phyloP scores from a whole-genome alignment of 2,888 invertebrate species.

The Drosophila testacea region DNA sequence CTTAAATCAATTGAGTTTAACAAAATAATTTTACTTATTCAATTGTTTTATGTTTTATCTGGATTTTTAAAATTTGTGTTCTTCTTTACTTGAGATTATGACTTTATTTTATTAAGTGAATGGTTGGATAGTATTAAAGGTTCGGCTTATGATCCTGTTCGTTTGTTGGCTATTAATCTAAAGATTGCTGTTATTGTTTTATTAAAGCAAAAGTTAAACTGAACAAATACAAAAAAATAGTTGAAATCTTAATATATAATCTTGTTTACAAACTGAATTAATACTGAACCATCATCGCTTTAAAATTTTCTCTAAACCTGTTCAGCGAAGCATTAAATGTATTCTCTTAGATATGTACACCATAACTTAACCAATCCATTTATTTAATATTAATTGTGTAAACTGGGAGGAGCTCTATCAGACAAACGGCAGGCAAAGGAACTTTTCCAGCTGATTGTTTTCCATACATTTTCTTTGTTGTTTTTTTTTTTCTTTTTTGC shows the following conservation, averaged over 20 bases:
- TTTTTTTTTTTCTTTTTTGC: conserved; percentile 15
- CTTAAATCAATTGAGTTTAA: no score
- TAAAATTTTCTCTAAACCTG: neutral
- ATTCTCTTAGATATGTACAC: neutral
- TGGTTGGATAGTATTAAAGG: no score
- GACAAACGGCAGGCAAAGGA: conserved; percentile 9
- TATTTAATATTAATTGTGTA: conserved; percentile 9
- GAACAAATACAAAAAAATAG: no score
- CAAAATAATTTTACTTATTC: no score
- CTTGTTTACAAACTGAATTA: neutral
- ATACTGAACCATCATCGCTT: neutral
- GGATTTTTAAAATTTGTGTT: no score
- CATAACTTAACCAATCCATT: neutral
- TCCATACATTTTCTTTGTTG: conserved; percentile 12
- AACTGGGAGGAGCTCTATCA: neutral
- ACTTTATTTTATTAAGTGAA: no score
- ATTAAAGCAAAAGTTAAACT: no score
- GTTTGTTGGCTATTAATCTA: no score
- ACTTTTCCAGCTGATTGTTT: conserved; percentile 25
- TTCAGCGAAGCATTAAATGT: neutral
- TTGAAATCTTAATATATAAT: neutral
- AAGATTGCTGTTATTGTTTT: no score
- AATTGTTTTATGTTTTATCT: no score
- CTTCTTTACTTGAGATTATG: no score
- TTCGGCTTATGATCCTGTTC: no score